A percentile compares a stretch with the other conserved stretches of the same genome.
Evolutionary conservation across 1,140 invertebrate species (phyloP).

Genomic region (Geopemphigus sp.): DNA sequence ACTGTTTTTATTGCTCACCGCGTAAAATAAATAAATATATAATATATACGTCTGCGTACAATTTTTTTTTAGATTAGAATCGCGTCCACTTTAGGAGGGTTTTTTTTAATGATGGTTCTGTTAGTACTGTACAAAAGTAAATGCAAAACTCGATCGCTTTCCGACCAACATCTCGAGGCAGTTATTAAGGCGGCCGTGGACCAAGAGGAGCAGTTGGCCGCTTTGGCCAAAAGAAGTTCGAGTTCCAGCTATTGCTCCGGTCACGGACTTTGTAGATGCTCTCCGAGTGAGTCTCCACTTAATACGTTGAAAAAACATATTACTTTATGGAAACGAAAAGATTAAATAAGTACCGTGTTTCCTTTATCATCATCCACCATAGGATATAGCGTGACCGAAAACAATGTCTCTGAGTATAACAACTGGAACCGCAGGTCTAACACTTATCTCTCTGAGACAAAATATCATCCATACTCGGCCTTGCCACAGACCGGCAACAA

Average conservation of each 20-base stretch:
- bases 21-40: background rate
- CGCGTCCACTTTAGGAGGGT: slow-evolving; percentile 81
- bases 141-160: slow-evolving; percentile 60
- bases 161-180: slow-evolving; percentile 60
- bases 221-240: slow-evolving; percentile 59
- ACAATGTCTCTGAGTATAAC: slow-evolving; percentile 4
- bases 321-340: too few relatives aligned
- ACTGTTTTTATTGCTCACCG: too few relatives aligned
- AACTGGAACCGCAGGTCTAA: slow-evolving; percentile 32
- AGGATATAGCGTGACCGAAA: slow-evolving; percentile 43
- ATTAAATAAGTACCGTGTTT: too few relatives aligned
- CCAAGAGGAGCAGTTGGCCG: slow-evolving; percentile 71
- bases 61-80: slow-evolving; percentile 63
- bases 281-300: background rate
- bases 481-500: slow-evolving; percentile 17
- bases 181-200: slow-evolving; percentile 74
- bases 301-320: too few relatives aligned
- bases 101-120: slow-evolving; percentile 84
- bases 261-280: slow-evolving; percentile 37
- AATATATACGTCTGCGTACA: too few relatives aligned
- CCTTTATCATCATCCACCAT: too few relatives aligned
- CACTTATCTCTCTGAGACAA: slow-evolving; percentile 30
- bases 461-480: slow-evolving; percentile 26
- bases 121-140: slow-evolving; percentile 82
- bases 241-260: slow-evolving; percentile 43